phyloP scores from a whole-genome alignment of 2,113 vertebrate genomes.

The Gracilinanus agilis region DNA sequence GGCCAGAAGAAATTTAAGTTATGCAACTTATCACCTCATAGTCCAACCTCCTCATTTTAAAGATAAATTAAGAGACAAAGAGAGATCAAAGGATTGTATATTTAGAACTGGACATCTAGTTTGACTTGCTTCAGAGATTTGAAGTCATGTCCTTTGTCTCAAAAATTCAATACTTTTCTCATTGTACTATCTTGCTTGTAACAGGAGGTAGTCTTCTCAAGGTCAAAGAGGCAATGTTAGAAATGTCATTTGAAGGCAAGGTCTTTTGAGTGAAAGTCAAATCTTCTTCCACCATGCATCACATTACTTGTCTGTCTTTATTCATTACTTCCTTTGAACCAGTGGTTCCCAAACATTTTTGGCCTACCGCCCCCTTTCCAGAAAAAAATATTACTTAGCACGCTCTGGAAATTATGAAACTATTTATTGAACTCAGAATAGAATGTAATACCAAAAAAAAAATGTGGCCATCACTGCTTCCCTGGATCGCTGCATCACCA shows the following conservation, averaged over 20 bases:
- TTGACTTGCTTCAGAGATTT: neutral
- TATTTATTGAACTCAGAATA: too few relatives aligned
- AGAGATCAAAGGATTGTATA: neutral
- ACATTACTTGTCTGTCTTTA: neutral
- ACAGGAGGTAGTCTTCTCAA: neutral
- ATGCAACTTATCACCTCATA: neutral
- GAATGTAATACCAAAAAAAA: too few relatives aligned
- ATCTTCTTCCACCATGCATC: neutral
- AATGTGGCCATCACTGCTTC: too few relatives aligned
- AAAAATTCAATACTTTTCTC: neutral
- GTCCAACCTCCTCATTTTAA: neutral
- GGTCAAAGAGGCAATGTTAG: neutral
- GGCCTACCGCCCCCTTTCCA: too few relatives aligned
- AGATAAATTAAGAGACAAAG: neutral
- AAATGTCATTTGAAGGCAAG: neutral
- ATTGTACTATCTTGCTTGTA: neutral
- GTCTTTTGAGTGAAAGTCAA: neutral
- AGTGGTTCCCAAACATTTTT: too few relatives aligned
- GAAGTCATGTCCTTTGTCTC: neutral
- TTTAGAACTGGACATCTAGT: neutral
- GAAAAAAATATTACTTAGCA: too few relatives aligned
- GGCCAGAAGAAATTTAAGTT: neutral
- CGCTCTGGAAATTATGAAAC: too few relatives aligned
- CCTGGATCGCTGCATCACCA: too few relatives aligned
- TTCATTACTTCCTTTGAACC: neutral